These are phyloP conservation scores for Aethes cnicana DNA, from an alignment of 2,888 invertebrate genomes.

Conservation along the genomic window DNA sequence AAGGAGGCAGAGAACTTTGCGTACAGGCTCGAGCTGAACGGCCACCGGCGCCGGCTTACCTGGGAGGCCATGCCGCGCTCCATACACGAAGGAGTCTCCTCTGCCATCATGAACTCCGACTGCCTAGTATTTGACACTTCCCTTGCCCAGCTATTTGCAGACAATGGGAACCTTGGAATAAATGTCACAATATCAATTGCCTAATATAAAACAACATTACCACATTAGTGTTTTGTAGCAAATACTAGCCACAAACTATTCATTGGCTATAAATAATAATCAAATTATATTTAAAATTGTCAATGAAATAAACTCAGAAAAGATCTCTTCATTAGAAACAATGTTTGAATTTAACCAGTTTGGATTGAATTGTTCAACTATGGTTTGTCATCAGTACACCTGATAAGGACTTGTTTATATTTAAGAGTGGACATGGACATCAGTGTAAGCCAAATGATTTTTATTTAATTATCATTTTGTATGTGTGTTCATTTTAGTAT, in stretches of 20 bases:
- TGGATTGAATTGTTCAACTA: conserved; percentile 21
- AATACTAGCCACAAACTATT: conserved; percentile 39
- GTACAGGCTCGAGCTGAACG: conserved; percentile 98
- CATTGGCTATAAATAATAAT: conserved; percentile 38
- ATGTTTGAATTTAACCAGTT: conserved; percentile 20
- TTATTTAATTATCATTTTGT: conserved; percentile 57
- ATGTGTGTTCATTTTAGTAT: conserved; percentile 76
- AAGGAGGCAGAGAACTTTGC: conserved; percentile 99
- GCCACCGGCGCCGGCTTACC: conserved; percentile 95
- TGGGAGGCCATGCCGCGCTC: conserved; percentile 99
- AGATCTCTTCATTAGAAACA: conserved; percentile 28
- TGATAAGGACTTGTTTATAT: conserved; percentile 31
- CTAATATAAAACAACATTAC: conserved; percentile 71
- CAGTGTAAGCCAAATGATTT: conserved; percentile 71
- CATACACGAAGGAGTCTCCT: conserved; percentile 99
- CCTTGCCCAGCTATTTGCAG: conserved; percentile 98
- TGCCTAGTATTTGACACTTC: conserved; percentile 99
- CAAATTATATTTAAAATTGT: conserved; percentile 31
- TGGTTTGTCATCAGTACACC: conserved; percentile 20
- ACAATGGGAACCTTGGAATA: conserved; percentile 99
- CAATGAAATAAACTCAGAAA: conserved; percentile 23
- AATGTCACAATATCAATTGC: conserved; percentile 99
- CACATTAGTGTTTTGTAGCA: conserved; percentile 31
- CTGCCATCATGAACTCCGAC: conserved; percentile 98
- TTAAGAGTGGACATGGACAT: conserved; percentile 56